These are phyloP conservation scores for Aethina tumida DNA, from an alignment of 1,140 invertebrate species.

Conservation along the genomic window DNA sequence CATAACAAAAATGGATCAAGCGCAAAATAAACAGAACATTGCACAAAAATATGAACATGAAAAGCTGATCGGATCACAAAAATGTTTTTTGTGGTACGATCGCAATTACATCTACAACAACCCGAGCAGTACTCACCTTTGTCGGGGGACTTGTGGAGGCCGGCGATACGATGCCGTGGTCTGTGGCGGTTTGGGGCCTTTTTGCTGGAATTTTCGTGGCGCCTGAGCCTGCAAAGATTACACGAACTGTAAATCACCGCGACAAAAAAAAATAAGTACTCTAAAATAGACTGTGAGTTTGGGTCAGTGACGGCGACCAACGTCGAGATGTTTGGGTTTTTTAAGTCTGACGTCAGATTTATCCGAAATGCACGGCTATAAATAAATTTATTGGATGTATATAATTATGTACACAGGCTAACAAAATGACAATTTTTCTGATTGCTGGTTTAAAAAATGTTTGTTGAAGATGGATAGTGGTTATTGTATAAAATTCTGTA, in stretches of 20 bases:
- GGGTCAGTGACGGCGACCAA: no score
- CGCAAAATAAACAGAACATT: conserved; percentile 18
- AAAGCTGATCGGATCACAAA: conserved; percentile 11
- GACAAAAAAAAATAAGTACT: conserved; percentile 1
- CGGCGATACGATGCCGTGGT: conserved; percentile 39
- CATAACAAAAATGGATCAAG: conserved; percentile 2
- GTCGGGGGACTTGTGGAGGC: conserved; percentile 40
- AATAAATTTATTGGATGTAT: no score
- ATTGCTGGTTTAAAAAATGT: no score
- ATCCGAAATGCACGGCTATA: no score
- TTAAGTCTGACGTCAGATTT: no score
- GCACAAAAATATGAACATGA: conserved; percentile 30
- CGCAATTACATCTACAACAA: conserved; percentile 2
- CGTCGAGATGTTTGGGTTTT: no score
- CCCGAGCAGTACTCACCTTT: conserved; percentile 40
- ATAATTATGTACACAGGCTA: no score
- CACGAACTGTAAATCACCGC: background rate
- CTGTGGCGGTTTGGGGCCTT: conserved; percentile 40
- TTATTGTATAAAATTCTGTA: no score
- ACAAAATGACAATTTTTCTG: no score
- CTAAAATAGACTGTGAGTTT: no score
- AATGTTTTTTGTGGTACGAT: background rate
- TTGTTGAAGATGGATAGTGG: no score
- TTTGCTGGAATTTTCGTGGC: conserved; percentile 40
- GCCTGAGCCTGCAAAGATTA: conserved; percentile 41